Evolutionary conservation across 2,113 vertebrate species (phyloP).

Genomic region (Crotophaga sulcirostris): DNA sequence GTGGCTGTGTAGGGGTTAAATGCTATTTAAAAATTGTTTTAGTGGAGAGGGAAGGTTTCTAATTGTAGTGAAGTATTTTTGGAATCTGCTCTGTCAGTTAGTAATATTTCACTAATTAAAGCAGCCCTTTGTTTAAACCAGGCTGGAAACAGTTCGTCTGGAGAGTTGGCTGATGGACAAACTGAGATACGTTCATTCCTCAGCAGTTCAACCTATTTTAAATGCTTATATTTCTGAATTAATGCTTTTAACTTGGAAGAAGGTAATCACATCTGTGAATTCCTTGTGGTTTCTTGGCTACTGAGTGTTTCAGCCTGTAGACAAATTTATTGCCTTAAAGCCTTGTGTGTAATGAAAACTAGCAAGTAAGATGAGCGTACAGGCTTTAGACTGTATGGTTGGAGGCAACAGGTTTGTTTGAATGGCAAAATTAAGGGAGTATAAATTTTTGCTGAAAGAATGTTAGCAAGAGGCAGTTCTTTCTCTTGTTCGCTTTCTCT

Average conservation of each 20-base stretch:
- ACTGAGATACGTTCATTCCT: slow-evolving; percentile 38
- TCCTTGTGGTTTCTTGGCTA: slow-evolving; percentile 11
- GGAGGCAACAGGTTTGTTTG: not conserved
- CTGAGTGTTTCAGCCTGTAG: not conserved
- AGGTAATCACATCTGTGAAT: slow-evolving; percentile 9
- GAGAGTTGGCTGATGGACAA: slow-evolving; percentile 26
- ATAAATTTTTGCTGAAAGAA: not conserved
- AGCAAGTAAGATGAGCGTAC: not conserved
- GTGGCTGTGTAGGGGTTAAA: slow-evolving; percentile 23
- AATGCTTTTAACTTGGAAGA: slow-evolving; percentile 37
- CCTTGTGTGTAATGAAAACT: not conserved
- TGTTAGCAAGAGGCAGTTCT: not conserved
- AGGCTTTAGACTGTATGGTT: not conserved
- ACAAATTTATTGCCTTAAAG: not conserved
- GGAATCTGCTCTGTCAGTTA: slow-evolving; percentile 58
- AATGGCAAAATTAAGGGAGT: not conserved
- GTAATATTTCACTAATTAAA: slow-evolving; percentile 64
- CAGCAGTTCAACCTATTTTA: not conserved
- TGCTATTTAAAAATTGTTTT: not conserved
- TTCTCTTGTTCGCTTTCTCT: not conserved
- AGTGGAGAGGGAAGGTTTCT: not conserved
- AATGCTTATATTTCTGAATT: slow-evolving; percentile 20
- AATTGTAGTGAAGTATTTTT: slow-evolving; percentile 57
- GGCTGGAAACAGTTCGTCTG: slow-evolving; percentile 12
- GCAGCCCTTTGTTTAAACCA: slow-evolving; percentile 47